Evolutionary conservation across 2,797 vertebrate genomes (phyloP), one percentile per base, ranked within the genome.

Genomic region (Orientallactaga sibirica): DNA sequence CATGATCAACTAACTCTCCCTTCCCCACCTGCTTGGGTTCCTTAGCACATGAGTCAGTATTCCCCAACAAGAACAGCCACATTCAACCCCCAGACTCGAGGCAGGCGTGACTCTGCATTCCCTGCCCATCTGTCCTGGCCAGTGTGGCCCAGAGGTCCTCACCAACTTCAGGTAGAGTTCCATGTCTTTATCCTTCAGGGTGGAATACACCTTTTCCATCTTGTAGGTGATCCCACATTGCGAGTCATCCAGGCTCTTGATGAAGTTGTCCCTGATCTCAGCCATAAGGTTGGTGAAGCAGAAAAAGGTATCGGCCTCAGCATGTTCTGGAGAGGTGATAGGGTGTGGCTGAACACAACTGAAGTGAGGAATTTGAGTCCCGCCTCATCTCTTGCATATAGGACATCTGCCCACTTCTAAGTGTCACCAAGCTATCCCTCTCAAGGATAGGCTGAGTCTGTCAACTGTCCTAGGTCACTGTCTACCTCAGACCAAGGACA

Each of bases 231-330:
- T 99, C 88, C 99, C 99, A 29, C 99, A 99, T 98, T 99, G 99
- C 0, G 99, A 99, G 97, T 99, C 99, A 37, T 99, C 99, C 80
- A 99, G 98, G 94, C 99, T 99, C 97, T 99, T 99, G 97, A 99
- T 99, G 98, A 99, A 99, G 98, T 99, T 99, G 98, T 99, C 99
- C 78, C 99, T 98, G 98, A 99, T 99, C 98, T 99, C 99, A 0
- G 99, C 99, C 99, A 99, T 99, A 95, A 99, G 98, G 97, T 99
- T 99, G 92, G 99, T 99, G 97, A 99, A 99, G 96, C 99, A 99
- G 98, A 99, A 99, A 98, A 99, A 99, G 0, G 99, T 99, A 88
- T 99, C 99, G 0, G 99, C 99, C 94, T 99, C 99, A 0, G 99
- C 99, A 0, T 99, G 99, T 87, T 99, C 99, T 99, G 97, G 12